Evolutionary conservation across 1,140 invertebrate genomes (phyloP).

Genomic region (Colletes latitarsis): DNA sequence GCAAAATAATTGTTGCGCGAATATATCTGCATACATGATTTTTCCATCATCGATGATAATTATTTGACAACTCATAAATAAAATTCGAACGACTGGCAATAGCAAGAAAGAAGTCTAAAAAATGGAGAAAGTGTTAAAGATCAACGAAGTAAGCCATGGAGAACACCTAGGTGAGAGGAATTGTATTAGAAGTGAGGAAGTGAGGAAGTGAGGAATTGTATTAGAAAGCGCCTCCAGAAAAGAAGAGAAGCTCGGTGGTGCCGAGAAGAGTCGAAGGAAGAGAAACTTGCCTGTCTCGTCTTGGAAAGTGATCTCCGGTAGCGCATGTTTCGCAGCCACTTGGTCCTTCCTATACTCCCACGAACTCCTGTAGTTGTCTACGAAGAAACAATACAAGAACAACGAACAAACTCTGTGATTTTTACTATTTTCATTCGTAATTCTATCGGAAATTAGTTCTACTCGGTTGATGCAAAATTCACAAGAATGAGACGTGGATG

Average conservation of each 20-base stretch:
- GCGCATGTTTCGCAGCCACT: slow-evolving; percentile 54
- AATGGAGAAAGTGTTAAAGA: no score
- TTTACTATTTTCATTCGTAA: neutral
- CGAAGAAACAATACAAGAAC: neutral
- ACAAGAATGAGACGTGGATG: no score
- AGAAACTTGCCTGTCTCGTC: slow-evolving; percentile 49
- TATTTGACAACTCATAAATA: no score
- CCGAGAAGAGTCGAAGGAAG: slow-evolving; percentile 30
- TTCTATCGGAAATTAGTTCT: neutral
- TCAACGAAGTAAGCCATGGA: no score
- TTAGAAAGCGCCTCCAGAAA: slow-evolving; percentile 1
- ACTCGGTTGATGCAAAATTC: no score
- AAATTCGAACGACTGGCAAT: no score
- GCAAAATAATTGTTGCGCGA: no score
- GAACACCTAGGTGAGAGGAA: no score
- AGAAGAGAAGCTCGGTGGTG: neutral
- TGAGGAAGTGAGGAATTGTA: neutral
- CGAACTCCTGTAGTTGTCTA: neutral
- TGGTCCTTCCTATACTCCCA: slow-evolving; percentile 29
- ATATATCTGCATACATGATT: no score
- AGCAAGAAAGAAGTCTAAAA: no score
- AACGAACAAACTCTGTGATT: neutral
- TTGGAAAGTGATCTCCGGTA: slow-evolving; percentile 47
- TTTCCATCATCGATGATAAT: no score
- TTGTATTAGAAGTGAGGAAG: slow-evolving; percentile 6